Percentiles rank a stretch among this genome's conserved stretches.
Evolutionary conservation across 2,888 invertebrate genomes (phyloP).

Genomic region (Cyclophora albipunctata): DNA sequence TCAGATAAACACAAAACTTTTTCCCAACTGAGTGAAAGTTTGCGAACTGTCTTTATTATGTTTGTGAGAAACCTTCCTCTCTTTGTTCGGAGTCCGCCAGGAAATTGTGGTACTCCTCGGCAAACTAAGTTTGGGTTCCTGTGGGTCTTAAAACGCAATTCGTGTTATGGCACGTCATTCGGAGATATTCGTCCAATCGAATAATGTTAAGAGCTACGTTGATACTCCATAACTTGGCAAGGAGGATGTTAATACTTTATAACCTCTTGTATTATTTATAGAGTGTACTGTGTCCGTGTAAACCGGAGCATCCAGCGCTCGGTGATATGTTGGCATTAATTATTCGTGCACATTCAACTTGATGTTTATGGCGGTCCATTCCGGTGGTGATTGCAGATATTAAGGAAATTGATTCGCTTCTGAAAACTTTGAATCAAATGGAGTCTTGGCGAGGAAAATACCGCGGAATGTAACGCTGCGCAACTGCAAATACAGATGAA

Average conservation of each 20-base stretch:
- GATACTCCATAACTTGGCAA: neutral
- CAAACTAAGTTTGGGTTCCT: conserved; percentile 29
- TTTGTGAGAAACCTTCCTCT: conserved; percentile 41
- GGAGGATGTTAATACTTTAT: conserved; percentile 4
- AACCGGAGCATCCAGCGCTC: neutral
- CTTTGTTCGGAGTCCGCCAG: conserved; percentile 35
- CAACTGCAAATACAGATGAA: no score
- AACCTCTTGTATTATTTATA: neutral
- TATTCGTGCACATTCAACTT: neutral
- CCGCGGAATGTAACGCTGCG: no score
- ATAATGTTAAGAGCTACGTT: conserved; percentile 5
- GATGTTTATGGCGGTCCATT: neutral
- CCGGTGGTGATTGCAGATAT: no score
- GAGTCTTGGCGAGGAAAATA: no score
- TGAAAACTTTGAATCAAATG: no score
- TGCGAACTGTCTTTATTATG: conserved; percentile 44
- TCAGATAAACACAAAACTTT: conserved; percentile 8
- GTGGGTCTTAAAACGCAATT: conserved; percentile 35
- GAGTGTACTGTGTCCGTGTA: neutral
- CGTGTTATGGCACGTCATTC: conserved; percentile 30
- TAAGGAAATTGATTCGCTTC: no score
- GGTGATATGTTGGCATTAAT: neutral
- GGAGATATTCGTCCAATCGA: conserved; percentile 13
- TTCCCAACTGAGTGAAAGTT: conserved; percentile 34
- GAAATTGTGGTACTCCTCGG: conserved; percentile 33